phyloP scores from a whole-genome alignment of 2,113 vertebrate genomes.

The Pyxicephalus adspersus region DNA sequence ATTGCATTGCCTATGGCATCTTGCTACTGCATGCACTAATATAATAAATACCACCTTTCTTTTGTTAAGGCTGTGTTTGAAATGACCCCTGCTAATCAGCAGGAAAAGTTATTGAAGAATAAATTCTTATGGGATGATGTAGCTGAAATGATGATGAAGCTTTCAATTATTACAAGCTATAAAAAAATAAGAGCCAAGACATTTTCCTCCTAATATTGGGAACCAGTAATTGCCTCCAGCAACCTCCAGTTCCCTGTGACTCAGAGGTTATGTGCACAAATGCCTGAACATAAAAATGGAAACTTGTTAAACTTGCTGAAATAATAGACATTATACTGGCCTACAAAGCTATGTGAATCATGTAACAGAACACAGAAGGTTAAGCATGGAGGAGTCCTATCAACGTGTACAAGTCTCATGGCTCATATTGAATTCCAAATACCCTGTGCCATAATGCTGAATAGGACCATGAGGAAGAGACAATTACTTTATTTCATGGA shows the following conservation, averaged over 20 bases:
- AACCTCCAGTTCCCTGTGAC: conserved; percentile 30
- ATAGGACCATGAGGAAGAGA: no score
- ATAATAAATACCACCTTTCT: conserved; percentile 34
- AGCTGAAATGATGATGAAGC: conserved; percentile 35
- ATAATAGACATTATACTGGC: conserved; percentile 38
- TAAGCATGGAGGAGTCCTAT: not conserved
- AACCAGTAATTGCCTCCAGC: conserved; percentile 45
- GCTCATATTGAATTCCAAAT: no score
- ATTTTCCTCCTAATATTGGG: conserved; percentile 35
- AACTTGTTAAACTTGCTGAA: conserved; percentile 45
- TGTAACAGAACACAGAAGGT: not conserved
- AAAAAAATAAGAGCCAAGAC: conserved; percentile 31
- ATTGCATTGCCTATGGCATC: conserved; percentile 34
- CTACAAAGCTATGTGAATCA: not conserved
- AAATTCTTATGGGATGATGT: conserved; percentile 49
- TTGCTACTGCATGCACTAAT: conserved; percentile 26
- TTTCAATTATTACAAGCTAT: conserved; percentile 44
- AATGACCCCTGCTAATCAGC: conserved; percentile 16
- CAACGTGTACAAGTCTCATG: not conserved
- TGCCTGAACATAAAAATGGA: conserved; percentile 16
- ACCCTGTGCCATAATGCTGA: no score
- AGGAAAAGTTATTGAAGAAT: conserved; percentile 19
- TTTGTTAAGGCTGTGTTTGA: conserved; percentile 15
- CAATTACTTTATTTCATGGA: no score
- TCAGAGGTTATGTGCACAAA: conserved; percentile 30